A percentile compares a stretch with the other conserved stretches of the same genome.
phyloP scores from a whole-genome alignment of 1,140 invertebrate species.

The Hesperophylax magnus region DNA sequence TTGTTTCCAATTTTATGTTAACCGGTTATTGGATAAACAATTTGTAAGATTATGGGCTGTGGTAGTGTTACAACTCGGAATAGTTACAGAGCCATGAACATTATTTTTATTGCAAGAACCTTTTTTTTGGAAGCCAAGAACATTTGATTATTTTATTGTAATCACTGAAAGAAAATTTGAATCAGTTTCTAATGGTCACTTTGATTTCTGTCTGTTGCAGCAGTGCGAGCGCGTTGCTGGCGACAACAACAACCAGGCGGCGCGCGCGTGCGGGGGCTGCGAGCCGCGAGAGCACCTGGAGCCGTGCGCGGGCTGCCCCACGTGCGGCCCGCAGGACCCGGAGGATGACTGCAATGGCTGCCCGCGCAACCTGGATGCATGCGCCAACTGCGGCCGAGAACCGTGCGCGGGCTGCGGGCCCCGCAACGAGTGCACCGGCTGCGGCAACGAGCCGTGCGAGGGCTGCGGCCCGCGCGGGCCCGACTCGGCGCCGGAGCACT shows the following conservation, averaged over 20 bases:
- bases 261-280: slow-evolving; percentile 62
- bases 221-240: slow-evolving; percentile 61
- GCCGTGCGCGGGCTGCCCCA: slow-evolving; percentile 58
- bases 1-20: too few species aligned
- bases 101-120: too few species aligned
- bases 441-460: slow-evolving; percentile 72
- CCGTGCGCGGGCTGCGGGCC: slow-evolving; percentile 39
- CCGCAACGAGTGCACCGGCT: slow-evolving; percentile 8
- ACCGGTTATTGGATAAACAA: too few species aligned
- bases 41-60: too few species aligned
- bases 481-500: slow-evolving; percentile 71
- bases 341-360: slow-evolving; percentile 28
- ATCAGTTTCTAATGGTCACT: not conserved
- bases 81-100: too few species aligned
- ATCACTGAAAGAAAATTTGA: too few species aligned
- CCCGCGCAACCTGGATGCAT: not conserved
- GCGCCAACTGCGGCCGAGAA: slow-evolving; percentile 29
- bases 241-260: slow-evolving; percentile 62
- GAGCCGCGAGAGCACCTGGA: slow-evolving; percentile 39
- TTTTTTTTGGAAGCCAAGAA: too few species aligned
- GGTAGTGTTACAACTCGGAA: too few species aligned
- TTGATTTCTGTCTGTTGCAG: slow-evolving; percentile 57
- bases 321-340: slow-evolving; percentile 58
- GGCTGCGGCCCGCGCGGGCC: slow-evolving; percentile 90
- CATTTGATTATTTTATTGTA: too few species aligned